Percentiles rank a stretch among this genome's conserved stretches.
These are phyloP conservation scores for Odocoileus virginianus DNA, from an alignment of 2,113 vertebrate genomes.

Conservation along the genomic window DNA sequence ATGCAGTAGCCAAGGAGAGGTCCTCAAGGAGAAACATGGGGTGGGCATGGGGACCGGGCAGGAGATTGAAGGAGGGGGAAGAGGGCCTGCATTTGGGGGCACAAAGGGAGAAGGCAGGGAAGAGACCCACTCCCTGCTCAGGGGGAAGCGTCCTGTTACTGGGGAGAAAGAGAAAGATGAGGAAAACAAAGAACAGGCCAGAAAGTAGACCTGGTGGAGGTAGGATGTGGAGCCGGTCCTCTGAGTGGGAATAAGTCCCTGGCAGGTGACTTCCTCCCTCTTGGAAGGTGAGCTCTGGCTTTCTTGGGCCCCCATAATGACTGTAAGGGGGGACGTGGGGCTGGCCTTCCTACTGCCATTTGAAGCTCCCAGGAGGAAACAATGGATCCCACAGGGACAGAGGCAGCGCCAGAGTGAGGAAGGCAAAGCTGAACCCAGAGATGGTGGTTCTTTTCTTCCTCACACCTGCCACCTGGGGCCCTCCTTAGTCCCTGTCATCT, in stretches of 20 bases:
- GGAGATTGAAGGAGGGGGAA: not conserved
- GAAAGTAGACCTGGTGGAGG: not conserved
- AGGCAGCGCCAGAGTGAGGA: not conserved
- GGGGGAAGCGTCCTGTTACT: too few species aligned
- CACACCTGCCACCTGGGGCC: fast-evolving
- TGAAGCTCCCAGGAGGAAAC: not conserved
- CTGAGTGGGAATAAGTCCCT: not conserved
- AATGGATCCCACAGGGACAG: not conserved
- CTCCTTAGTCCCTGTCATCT: not conserved
- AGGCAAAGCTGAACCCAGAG: not conserved
- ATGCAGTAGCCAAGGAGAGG: too few species aligned
- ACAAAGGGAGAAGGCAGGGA: not conserved
- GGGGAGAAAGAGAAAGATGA: too few species aligned
- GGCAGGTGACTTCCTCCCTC: too few species aligned
- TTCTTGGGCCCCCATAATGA: not conserved
- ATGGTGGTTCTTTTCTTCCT: not conserved
- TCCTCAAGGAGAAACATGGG: not conserved
- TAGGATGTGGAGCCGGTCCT: fast-evolving
- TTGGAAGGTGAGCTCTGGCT: not conserved
- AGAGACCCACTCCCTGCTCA: too few species aligned
- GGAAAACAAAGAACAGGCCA: fast-evolving
- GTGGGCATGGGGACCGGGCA: too few species aligned
- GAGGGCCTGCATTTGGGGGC: not conserved
- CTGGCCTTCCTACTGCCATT: not conserved
- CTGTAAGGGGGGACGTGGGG: not conserved